Percentiles rank a stretch among this genome's conserved stretches.
Evolutionary conservation across 1,140 invertebrate species (phyloP).

Genomic region (Heterodera carotae): DNA sequence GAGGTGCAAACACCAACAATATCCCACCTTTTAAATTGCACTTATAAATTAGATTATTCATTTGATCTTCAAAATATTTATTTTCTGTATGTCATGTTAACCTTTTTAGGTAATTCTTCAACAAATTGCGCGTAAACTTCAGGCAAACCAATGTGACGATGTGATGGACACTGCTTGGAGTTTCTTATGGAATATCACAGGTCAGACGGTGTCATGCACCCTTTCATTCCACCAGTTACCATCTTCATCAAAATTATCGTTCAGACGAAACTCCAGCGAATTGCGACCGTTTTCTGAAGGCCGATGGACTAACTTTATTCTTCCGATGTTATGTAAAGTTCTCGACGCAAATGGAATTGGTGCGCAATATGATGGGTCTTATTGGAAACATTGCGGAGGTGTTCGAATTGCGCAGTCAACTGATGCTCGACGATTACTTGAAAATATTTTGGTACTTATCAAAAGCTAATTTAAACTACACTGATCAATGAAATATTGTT

Average conservation of each 20-base stretch:
- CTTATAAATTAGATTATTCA: too few relatives aligned
- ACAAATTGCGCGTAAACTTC: slow-evolving; percentile 59
- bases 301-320: slow-evolving; percentile 54
- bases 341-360: slow-evolving; percentile 51
- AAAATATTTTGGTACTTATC: slow-evolving; percentile 73
- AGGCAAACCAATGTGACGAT: slow-evolving; percentile 77
- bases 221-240: too few relatives aligned
- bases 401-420: slow-evolving; percentile 75
- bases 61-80: too few relatives aligned
- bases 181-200: slow-evolving; percentile 90
- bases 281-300: slow-evolving; percentile 58
- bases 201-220: slow-evolving; percentile 52
- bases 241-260: slow-evolving; percentile 29
- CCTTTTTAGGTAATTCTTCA: slow-evolving; percentile 50
- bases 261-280: slow-evolving; percentile 63
- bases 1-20: slow-evolving; percentile 68
- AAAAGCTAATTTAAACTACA: not conserved
- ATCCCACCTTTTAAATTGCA: slow-evolving; percentile 50
- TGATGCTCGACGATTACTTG: slow-evolving; percentile 84
- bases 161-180: slow-evolving; percentile 96
- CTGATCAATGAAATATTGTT: too few relatives aligned
- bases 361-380: slow-evolving; percentile 70
- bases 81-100: not conserved
- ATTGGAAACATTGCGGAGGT: slow-evolving; percentile 96
- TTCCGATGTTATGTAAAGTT: slow-evolving; percentile 53